phyloP scores from a whole-genome alignment of 2,888 invertebrate species.

The Drosophila stalkeri region DNA sequence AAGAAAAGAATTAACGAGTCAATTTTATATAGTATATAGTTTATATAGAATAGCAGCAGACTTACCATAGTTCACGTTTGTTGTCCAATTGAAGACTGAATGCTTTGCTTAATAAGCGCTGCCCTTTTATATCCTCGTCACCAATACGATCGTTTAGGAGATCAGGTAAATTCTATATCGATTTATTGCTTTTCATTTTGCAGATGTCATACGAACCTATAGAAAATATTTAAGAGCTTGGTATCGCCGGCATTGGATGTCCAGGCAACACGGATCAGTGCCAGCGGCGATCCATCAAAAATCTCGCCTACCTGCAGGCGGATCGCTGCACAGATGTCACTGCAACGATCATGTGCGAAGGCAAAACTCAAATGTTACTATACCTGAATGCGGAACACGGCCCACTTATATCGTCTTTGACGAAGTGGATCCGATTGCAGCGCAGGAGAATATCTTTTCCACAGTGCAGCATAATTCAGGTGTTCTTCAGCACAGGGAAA shows the following conservation, averaged over 20 bases:
- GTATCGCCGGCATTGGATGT: slow-evolving; percentile 6
- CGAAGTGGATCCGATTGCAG: slow-evolving; percentile 15
- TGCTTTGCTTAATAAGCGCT: slow-evolving; percentile 1
- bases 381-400: slow-evolving; percentile 5
- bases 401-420: slow-evolving; percentile 27
- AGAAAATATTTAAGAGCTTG: slow-evolving; percentile 1
- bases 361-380: neutral
- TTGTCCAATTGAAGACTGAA: slow-evolving; percentile 57
- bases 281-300: neutral
- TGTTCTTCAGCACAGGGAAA: slow-evolving; percentile 10
- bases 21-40: neutral
- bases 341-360: neutral
- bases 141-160: neutral
- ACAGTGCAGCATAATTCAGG: neutral
- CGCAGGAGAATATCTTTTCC: slow-evolving; percentile 15
- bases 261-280: neutral
- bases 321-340: slow-evolving; percentile 31
- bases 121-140: slow-evolving; percentile 50
- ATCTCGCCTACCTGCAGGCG: slow-evolving; percentile 48
- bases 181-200: slow-evolving; percentile 26
- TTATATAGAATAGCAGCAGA: neutral
- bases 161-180: slow-evolving; percentile 36
- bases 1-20: neutral
- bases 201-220: slow-evolving; percentile 48
- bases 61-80: slow-evolving; percentile 57